phyloP scores from a whole-genome alignment of 2,113 vertebrate species.

The Amphilophus citrinellus region DNA sequence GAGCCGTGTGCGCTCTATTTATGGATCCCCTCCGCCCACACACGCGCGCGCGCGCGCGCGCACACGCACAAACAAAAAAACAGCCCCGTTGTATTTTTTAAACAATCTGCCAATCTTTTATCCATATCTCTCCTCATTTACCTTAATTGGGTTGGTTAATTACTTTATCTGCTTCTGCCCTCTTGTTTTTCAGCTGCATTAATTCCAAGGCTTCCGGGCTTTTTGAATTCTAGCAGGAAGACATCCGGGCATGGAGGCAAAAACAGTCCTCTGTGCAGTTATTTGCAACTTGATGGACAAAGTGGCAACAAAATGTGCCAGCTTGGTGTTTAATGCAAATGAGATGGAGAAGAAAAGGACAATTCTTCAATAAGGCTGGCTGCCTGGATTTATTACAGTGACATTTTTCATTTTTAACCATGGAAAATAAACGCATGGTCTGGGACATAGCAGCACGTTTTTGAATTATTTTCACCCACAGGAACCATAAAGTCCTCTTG shows the following conservation, averaged over 20 bases:
- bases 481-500: conserved; percentile 5
- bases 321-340: conserved; percentile 49
- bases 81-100: not conserved
- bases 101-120: not conserved
- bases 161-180: conserved; percentile 50
- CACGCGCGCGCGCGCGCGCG: not conserved
- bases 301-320: conserved; percentile 38
- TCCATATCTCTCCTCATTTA: conserved; percentile 28
- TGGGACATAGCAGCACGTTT: conserved; percentile 27
- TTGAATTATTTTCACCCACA: conserved; percentile 19
- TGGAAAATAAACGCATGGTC: conserved; percentile 41
- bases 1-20: conserved; percentile 56
- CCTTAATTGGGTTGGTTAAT: conserved; percentile 54
- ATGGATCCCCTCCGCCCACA: conserved; percentile 27
- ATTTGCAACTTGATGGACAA: conserved; percentile 46
- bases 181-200: conserved; percentile 54
- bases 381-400: conserved; percentile 27
- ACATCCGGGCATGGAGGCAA: conserved; percentile 52
- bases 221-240: conserved; percentile 61
- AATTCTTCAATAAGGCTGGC: conserved; percentile 12
- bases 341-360: conserved; percentile 7
- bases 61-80: not conserved
- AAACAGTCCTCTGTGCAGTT: conserved; percentile 46
- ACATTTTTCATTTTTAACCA: conserved; percentile 16
- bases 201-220: conserved; percentile 37